phyloP scores from a whole-genome alignment of 2,113 vertebrate genomes.

The Panthera tigris region DNA sequence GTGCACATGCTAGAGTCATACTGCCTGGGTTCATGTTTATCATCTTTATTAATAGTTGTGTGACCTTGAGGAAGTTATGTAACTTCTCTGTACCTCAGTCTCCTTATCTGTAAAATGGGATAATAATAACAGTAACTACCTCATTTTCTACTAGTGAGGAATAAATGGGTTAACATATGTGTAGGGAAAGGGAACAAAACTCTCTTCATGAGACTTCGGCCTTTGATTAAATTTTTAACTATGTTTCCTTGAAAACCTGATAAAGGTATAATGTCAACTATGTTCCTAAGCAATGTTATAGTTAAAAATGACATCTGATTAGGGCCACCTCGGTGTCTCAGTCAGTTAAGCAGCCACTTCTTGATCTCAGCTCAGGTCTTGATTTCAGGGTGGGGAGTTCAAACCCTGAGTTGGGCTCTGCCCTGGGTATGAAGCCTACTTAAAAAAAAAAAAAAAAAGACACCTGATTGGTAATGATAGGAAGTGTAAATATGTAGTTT shows the following conservation, averaged over 20 bases:
- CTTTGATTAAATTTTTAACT: constrained; percentile 25
- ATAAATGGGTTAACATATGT: background rate
- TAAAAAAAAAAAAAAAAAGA: background rate
- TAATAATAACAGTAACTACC: background rate
- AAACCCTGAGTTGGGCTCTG: too few relatives aligned
- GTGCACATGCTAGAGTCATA: background rate
- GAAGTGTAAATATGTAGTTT: constrained; percentile 7
- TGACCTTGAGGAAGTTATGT: background rate
- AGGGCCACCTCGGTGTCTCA: too few relatives aligned
- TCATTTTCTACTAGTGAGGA: background rate
- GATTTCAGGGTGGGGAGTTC: too few relatives aligned
- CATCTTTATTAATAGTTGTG: background rate
- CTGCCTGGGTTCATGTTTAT: background rate
- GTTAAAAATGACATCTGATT: background rate
- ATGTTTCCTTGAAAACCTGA: background rate
- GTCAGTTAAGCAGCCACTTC: too few relatives aligned
- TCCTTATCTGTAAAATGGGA: constrained; percentile 8
- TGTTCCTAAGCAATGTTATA: background rate
- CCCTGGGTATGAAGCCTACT: too few relatives aligned
- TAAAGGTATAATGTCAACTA: background rate
- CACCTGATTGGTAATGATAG: background rate
- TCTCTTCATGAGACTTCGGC: background rate
- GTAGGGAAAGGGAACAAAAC: background rate
- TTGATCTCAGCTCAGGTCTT: too few relatives aligned
- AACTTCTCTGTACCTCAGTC: background rate